Evolutionary conservation across 2,113 vertebrate genomes (phyloP).

Genomic region (Desmodus rotundus): DNA sequence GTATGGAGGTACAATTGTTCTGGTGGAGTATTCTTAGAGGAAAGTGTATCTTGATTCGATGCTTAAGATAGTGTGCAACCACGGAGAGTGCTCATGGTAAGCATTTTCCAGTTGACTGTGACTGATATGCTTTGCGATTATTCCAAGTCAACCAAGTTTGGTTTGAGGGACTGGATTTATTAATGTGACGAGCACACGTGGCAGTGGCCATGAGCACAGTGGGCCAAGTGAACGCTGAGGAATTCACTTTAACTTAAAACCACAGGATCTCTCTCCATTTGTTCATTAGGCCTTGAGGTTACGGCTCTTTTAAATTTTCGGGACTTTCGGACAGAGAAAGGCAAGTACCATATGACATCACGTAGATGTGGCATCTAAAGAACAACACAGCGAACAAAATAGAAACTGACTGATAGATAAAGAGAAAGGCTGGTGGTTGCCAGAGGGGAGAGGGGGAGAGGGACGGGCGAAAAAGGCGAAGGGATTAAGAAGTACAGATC

Average conservation of each 20-base stretch:
- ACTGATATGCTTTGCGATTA: slow-evolving; percentile 13
- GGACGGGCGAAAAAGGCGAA: not conserved
- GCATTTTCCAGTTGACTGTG: not conserved
- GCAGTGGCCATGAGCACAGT: not conserved
- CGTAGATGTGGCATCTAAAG: not conserved
- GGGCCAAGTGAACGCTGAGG: not conserved
- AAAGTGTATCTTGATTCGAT: not conserved
- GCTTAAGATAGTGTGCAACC: not conserved
- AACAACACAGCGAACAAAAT: not conserved
- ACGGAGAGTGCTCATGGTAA: not conserved
- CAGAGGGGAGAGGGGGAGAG: not conserved
- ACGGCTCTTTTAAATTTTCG: slow-evolving; percentile 6
- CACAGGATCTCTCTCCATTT: not conserved
- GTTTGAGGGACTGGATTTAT: not conserved
- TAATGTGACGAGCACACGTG: not conserved
- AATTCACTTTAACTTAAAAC: not conserved
- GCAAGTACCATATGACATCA: not conserved
- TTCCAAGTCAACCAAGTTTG: not conserved
- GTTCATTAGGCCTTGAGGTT: not conserved
- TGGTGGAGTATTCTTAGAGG: not conserved
- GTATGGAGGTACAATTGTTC: not conserved
- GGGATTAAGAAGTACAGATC: not conserved
- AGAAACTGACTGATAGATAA: not conserved
- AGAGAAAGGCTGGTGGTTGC: not conserved
- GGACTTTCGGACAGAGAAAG: not conserved